Evolutionary conservation across 2,797 vertebrate species (phyloP).

Genomic region (Notolepis coatsorum): DNA sequence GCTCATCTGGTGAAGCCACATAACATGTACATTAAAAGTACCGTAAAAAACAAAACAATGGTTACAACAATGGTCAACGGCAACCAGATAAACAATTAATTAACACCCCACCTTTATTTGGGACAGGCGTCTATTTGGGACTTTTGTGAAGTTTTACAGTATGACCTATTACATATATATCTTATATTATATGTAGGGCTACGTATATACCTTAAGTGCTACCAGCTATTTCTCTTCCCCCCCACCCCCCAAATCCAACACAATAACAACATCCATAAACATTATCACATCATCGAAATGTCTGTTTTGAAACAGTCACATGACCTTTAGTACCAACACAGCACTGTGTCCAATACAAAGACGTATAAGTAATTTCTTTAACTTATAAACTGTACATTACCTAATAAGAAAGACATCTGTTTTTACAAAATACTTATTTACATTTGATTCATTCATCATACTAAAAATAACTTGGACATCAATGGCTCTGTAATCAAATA

Average conservation of each 20-base stretch:
- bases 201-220: too few relatives aligned
- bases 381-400: constrained; percentile 30
- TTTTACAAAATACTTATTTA: constrained; percentile 84
- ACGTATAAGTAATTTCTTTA: not conserved
- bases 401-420: constrained; percentile 72
- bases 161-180: constrained; percentile 64
- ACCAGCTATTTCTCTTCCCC: too few relatives aligned
- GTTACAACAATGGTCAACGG: too few relatives aligned
- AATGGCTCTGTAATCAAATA: constrained; percentile 25
- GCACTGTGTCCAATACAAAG: not conserved
- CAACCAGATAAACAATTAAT: constrained; percentile 74
- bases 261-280: not conserved
- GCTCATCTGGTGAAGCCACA: too few relatives aligned
- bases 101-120: too few relatives aligned
- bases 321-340: constrained; percentile 10
- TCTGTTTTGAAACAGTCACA: not conserved
- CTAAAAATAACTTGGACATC: constrained; percentile 83
- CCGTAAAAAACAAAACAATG: too few relatives aligned
- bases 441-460: constrained; percentile 81
- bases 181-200: too few relatives aligned
- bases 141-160: constrained; percentile 77
- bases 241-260: constrained; percentile 24
- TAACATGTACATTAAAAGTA: too few relatives aligned
- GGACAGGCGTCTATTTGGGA: too few relatives aligned
- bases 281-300: constrained; percentile 1